These are phyloP conservation scores for Drosophila mimica DNA, from an alignment of 2,888 invertebrate genomes.

Conservation along the genomic window DNA sequence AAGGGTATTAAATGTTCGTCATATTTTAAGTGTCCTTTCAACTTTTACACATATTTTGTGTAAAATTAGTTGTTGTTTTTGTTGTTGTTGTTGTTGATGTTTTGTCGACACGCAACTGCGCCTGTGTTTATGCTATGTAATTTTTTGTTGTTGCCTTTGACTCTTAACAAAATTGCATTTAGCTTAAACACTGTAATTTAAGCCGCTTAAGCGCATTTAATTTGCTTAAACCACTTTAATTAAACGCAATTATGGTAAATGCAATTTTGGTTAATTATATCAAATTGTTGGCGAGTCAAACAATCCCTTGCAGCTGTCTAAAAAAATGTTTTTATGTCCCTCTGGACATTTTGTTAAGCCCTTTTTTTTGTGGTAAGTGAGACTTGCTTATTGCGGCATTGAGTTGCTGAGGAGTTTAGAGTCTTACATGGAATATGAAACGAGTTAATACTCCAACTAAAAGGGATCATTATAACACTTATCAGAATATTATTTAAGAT, in stretches of 20 bases:
- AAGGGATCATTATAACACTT: not conserved
- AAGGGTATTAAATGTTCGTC: slow-evolving; percentile 12
- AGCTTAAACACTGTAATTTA: slow-evolving; percentile 76
- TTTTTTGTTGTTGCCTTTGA: slow-evolving; percentile 36
- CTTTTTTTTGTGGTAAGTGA: not conserved
- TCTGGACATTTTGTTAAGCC: not conserved
- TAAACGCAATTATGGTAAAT: slow-evolving; percentile 66
- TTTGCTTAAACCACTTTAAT: slow-evolving; percentile 69
- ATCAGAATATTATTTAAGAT: too few relatives aligned
- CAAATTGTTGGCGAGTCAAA: slow-evolving; percentile 26
- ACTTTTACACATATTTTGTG: slow-evolving; percentile 29
- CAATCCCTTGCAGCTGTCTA: slow-evolving; percentile 2
- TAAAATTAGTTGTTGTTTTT: slow-evolving; percentile 31
- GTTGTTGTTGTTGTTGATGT: slow-evolving; percentile 4
- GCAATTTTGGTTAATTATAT: slow-evolving; percentile 53
- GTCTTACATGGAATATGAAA: not conserved
- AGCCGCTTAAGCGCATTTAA: slow-evolving; percentile 72
- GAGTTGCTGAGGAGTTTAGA: not conserved
- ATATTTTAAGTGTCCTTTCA: not conserved
- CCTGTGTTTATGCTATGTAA: slow-evolving; percentile 44
- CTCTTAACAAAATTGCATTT: slow-evolving; percentile 72
- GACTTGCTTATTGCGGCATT: not conserved
- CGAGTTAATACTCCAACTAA: not conserved
- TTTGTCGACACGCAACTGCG: slow-evolving; percentile 63
- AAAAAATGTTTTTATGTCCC: not conserved